A percentile compares a stretch with the other conserved stretches of the same genome.
phyloP scores from a whole-genome alignment of 2,888 invertebrate species.

The Endotricha flammealis region DNA sequence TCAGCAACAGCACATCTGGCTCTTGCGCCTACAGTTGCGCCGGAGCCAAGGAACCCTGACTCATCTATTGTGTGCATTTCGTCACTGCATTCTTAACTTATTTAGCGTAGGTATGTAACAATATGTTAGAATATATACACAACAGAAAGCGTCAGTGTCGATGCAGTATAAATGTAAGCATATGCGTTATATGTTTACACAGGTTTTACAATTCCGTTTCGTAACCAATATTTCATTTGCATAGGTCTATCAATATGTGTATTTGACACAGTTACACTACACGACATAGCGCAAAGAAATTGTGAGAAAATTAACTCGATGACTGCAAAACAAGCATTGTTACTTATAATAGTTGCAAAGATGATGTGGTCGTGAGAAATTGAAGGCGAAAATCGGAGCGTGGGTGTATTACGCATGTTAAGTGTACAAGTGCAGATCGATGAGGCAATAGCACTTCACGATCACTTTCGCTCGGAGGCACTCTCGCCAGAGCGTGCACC shows the following conservation, averaged over 20 bases:
- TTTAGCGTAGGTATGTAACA: constrained; percentile 26
- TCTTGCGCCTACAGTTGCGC: constrained; percentile 45
- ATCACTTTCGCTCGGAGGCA: constrained; percentile 57
- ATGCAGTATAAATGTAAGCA: constrained; percentile 31
- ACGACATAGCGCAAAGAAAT: constrained; percentile 38
- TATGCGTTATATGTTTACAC: constrained; percentile 23
- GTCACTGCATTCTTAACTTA: constrained; percentile 44
- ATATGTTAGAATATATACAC: constrained; percentile 23
- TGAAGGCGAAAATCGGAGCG: constrained; percentile 61
- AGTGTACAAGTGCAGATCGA: constrained; percentile 57
- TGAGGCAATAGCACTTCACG: constrained; percentile 55
- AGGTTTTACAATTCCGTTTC: constrained; percentile 34
- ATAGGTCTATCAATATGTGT: constrained; percentile 38
- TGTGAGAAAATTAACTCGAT: constrained; percentile 52
- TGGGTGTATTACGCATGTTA: constrained; percentile 63
- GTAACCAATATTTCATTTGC: constrained; percentile 46
- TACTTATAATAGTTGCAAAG: constrained; percentile 46
- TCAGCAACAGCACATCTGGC: constrained; percentile 60
- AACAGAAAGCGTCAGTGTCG: constrained; percentile 19
- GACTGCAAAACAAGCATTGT: constrained; percentile 47
- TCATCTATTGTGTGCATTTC: constrained; percentile 50
- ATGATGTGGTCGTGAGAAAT: constrained; percentile 65
- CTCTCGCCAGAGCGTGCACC: constrained; percentile 33
- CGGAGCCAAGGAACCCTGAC: constrained; percentile 48
- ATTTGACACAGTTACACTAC: constrained; percentile 37